Conservation (phyloP, 2,113 vertebrate species). For the Vulpes vulpes region DNA sequence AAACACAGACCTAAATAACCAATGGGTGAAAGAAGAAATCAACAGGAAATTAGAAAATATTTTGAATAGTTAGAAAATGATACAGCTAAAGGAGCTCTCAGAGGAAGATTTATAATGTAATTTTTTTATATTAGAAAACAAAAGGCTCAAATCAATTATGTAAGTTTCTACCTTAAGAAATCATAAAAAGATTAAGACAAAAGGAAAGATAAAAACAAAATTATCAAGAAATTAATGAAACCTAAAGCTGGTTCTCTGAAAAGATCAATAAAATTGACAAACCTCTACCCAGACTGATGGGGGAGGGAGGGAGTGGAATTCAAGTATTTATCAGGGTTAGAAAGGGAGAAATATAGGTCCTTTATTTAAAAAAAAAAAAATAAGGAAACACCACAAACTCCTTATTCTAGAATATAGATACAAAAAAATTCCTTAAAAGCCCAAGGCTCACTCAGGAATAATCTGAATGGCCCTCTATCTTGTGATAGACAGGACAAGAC, state of each 20-base stretch:
- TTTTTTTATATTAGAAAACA: not conserved
- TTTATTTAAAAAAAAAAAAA: not conserved
- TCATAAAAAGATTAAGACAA: not conserved
- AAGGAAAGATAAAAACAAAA: not conserved
- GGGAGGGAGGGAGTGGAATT: not conserved
- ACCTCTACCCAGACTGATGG: not conserved
- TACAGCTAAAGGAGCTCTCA: not conserved
- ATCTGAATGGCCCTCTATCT: not conserved
- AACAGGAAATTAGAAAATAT: not conserved
- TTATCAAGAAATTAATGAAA: not conserved
- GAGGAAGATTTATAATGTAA: not conserved
- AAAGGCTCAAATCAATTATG: not conserved
- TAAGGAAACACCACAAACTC: not conserved
- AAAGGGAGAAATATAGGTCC: not conserved
- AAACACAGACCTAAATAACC: not conserved
- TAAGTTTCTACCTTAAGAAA: conserved; percentile 21
- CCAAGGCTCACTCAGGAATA: conserved; percentile 23
- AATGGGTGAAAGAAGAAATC: not conserved
- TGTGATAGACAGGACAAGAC: not conserved
- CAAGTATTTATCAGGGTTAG: not conserved
- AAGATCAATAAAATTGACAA: conserved; percentile 20
- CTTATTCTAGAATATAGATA: not conserved
- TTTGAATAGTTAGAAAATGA: not conserved
- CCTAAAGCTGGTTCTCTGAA: not conserved
- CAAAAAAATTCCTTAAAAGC: not conserved